Evolutionary conservation across 92 coral and sea anemone genomes (phyloP).

Genomic region (Palythoa caribaeorum): DNA sequence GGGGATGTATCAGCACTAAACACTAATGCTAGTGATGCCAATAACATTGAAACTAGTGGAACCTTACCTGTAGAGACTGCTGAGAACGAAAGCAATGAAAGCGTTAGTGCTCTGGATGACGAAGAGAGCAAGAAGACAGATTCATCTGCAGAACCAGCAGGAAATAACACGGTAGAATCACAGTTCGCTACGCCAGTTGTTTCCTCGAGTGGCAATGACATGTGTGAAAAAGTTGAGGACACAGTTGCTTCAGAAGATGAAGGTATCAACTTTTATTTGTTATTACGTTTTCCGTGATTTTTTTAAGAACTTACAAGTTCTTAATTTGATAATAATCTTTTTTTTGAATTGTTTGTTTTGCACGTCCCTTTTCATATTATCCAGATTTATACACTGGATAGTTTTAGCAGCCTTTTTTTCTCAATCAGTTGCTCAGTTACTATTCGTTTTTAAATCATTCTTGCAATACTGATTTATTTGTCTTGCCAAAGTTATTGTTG

Average conservation of each 20-base stretch:
- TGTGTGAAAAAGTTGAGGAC: slow-evolving; percentile 22
- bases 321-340: neutral
- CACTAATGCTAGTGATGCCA: neutral
- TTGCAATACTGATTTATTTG: too few relatives aligned
- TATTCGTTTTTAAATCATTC: too few relatives aligned
- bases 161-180: neutral
- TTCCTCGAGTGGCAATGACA: neutral
- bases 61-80: neutral
- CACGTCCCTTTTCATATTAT: neutral
- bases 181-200: neutral
- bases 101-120: neutral
- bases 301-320: too few relatives aligned
- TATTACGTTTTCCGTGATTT: neutral
- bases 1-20: neutral
- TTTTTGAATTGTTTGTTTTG: neutral
- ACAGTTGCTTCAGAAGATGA: slow-evolving; percentile 16
- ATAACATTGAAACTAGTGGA: neutral
- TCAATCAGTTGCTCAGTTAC: too few relatives aligned
- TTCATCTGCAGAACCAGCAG: neutral
- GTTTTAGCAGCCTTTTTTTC: neutral
- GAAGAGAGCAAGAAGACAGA: neutral
- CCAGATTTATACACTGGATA: neutral
- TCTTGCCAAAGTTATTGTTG: too few relatives aligned
- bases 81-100: neutral
- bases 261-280: neutral